Percentiles rank a stretch among this genome's conserved stretches.
Evolutionary conservation across 1,140 invertebrate species (phyloP).

Genomic region (Diorhabda carinulata): DNA sequence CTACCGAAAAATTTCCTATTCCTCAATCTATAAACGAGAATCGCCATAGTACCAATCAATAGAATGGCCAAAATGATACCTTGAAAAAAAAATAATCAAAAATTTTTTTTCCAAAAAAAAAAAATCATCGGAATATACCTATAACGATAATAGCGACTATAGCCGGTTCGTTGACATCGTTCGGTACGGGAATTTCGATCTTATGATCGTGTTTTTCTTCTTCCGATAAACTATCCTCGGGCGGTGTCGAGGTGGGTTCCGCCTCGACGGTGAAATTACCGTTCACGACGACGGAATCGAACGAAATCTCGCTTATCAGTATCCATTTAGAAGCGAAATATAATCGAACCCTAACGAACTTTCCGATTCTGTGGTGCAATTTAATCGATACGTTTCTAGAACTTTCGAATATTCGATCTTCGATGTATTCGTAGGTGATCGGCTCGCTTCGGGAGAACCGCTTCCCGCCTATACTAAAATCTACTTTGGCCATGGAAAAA

Average conservation of each 20-base stretch:
- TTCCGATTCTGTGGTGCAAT: conserved; percentile 69
- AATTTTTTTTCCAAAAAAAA: too few relatives aligned
- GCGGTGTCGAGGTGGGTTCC: conserved; percentile 39
- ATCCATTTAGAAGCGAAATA: conserved; percentile 83
- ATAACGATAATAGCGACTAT: conserved; percentile 81
- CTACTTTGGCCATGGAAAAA: conserved; percentile 59
- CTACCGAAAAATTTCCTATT: conserved; percentile 74
- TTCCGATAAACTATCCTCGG: conserved; percentile 50
- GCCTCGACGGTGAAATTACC: conserved; percentile 67
- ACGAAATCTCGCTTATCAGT: conserved; percentile 80
- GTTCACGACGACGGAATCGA: conserved; percentile 70
- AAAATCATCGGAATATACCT: conserved; percentile 43
- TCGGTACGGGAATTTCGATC: conserved; percentile 60
- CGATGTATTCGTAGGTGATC: conserved; percentile 53
- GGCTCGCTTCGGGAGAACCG: conserved; percentile 59
- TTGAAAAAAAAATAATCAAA: not conserved
- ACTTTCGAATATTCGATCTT: conserved; percentile 62
- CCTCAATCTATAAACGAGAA: conserved; percentile 72
- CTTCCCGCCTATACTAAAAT: conserved; percentile 70
- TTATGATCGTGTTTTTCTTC: conserved; percentile 43
- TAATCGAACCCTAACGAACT: conserved; percentile 73
- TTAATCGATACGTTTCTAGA: conserved; percentile 67
- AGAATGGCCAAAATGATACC: conserved; percentile 70
- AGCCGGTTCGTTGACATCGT: conserved; percentile 66
- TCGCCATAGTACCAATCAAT: conserved; percentile 65